phyloP scores from a whole-genome alignment of 2,113 vertebrate species.

The Balaeniceps rex region DNA sequence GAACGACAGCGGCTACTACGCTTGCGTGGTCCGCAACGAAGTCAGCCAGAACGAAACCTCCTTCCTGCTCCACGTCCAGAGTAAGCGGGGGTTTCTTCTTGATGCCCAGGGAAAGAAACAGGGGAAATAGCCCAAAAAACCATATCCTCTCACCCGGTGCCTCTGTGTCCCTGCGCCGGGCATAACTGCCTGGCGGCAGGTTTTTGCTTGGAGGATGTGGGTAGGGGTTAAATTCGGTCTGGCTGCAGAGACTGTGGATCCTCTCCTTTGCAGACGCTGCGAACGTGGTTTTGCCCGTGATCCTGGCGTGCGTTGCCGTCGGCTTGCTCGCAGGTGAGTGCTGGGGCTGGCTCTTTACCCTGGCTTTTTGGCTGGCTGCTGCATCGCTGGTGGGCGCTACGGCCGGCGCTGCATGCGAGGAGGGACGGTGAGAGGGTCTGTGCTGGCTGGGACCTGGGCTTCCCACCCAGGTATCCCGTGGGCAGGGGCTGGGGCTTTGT shows the following conservation, averaged over 20 bases:
- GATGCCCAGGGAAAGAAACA: accelerated
- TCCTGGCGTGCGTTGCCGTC: accelerated
- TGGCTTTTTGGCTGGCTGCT: not conserved
- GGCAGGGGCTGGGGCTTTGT: not conserved
- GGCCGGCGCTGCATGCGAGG: accelerated
- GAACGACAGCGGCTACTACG: not conserved
- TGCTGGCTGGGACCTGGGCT: not conserved
- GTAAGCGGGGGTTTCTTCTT: not conserved
- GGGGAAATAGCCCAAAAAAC: accelerated
- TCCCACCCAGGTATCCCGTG: not conserved
- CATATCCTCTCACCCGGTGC: accelerated
- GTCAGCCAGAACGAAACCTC: constrained; percentile 22
- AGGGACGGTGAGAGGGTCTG: not conserved
- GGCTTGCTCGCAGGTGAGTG: not conserved
- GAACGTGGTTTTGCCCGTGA: not conserved
- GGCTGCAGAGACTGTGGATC: not conserved
- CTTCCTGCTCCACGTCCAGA: not conserved
- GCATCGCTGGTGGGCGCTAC: not conserved
- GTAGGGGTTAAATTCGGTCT: too few relatives aligned
- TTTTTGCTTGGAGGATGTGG: not conserved
- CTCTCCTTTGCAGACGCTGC: not conserved
- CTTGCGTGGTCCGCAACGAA: not conserved
- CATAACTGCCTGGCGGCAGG: not conserved
- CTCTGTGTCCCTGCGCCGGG: accelerated
- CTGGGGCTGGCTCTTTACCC: not conserved